Evolutionary conservation across 2,113 vertebrate species (phyloP).

Genomic region (Myotis yumanensis): DNA sequence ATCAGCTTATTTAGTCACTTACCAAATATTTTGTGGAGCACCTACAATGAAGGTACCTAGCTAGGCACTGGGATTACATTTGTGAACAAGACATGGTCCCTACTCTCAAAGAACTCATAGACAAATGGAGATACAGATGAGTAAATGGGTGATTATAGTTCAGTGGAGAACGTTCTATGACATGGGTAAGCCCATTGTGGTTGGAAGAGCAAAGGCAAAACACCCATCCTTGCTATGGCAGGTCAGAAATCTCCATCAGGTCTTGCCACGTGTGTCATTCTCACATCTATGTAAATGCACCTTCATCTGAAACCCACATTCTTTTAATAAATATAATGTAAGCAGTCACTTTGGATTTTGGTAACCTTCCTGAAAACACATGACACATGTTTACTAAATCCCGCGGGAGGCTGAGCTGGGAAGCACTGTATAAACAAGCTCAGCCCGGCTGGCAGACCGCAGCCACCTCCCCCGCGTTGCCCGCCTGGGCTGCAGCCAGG

Average conservation of each 20-base stretch:
- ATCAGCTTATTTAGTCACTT: not conserved
- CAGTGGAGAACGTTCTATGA: not conserved
- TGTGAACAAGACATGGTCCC: not conserved
- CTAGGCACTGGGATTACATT: not conserved
- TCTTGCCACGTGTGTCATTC: not conserved
- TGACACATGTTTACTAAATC: not conserved
- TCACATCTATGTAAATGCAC: not conserved
- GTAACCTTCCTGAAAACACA: slow-evolving; percentile 32
- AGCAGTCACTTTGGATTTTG: not conserved
- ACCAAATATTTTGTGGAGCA: not conserved
- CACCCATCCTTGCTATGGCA: not conserved
- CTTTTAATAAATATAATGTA: not conserved
- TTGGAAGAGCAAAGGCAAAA: not conserved
- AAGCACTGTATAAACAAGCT: not conserved
- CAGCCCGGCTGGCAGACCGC: rapidly evolving
- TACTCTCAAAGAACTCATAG: not conserved
- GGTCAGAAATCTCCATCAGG: not conserved
- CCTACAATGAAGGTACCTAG: not conserved
- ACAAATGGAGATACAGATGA: not conserved
- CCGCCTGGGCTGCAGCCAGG: not conserved
- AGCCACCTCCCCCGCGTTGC: not conserved
- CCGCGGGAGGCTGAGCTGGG: too few species aligned
- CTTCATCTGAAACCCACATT: not conserved
- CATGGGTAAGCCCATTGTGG: rapidly evolving
- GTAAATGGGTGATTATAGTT: not conserved